These are phyloP conservation scores for Anhinga rufa DNA, from an alignment of 2,113 vertebrate genomes.

Conservation along the genomic window DNA sequence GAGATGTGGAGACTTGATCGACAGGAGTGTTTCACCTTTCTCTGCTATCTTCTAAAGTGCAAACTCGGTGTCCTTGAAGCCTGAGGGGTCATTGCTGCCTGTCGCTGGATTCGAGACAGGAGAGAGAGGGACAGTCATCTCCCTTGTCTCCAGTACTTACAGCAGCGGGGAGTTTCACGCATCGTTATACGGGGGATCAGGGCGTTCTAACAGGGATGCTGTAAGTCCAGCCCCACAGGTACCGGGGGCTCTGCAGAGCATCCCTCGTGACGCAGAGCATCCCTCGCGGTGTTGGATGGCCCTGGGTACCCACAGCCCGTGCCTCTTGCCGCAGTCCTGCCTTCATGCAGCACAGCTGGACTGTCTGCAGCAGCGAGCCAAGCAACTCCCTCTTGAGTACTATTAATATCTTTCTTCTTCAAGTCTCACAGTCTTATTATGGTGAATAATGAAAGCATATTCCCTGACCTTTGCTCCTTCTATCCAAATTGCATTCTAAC, in stretches of 20 bases:
- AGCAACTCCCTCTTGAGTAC: background rate
- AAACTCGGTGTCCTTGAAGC: background rate
- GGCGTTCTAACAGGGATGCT: background rate
- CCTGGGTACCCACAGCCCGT: background rate
- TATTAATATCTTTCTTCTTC: conserved; percentile 25
- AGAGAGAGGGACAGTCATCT: background rate
- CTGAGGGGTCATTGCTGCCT: background rate
- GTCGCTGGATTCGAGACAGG: background rate
- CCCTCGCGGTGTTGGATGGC: background rate
- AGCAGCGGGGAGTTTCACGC: background rate
- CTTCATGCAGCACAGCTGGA: background rate
- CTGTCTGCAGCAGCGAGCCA: background rate
- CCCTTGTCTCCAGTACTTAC: background rate
- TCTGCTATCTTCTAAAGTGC: background rate
- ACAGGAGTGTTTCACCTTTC: background rate
- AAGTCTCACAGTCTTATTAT: conserved; percentile 25
- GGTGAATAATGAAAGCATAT: conserved; percentile 14
- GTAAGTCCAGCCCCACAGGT: accelerated
- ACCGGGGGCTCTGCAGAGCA: background rate
- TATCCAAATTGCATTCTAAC: background rate
- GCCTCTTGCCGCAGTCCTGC: background rate
- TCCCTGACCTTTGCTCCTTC: background rate
- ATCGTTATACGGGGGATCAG: background rate
- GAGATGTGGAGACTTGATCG: background rate
- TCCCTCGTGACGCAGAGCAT: background rate